Base-by-base conservation (phyloP, 2,797 vertebrate species). In the Prionace glauca region DNA sequence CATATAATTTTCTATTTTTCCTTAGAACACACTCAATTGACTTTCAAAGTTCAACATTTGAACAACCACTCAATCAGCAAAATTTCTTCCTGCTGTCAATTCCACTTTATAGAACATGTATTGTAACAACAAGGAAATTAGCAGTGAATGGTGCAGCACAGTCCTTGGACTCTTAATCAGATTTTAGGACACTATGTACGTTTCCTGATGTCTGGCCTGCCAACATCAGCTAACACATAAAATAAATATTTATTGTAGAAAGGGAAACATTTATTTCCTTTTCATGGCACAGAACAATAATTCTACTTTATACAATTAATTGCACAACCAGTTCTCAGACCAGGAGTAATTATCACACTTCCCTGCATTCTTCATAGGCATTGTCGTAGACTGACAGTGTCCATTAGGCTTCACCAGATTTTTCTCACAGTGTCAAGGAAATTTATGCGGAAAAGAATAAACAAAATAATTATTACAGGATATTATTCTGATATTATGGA, bases 311-410 rank as follows among this genome's bases (percentile, higher is more conserved):
- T 95, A 95, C 71, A 94, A 95, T 77, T 95, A 77, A 95, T 45
- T 45, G 94, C 94, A n/a, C 41, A 79, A 86, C 96, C 87, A 29
- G 96, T 96, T 97, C 97, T 97, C 91, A 96, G 97, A 97, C 97
- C 98, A 97, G 97, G 97, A 97, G 97, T 97, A 98, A 98, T 98
- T 98, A 98, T 98, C 98, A 98, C 98, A 98, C 98, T 98, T 98
- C 98, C 98, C 98, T 97, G 97, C 97, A 98, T 97, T 98, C 98
- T 97, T 96, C 96, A 95, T 95, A 96, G 96, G 96, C 96, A 96
- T 96, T 97, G 97, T 98, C 8, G 71, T 87, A 90, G 97, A 95
- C 62, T 56, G 14, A 96, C 97, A 71, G 50, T 69, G 74, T 67
- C 95, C 90, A 14, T 96, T 96, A 96, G 95, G 87, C 50, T 62